Conservation (phyloP, 2,113 vertebrate genomes). For the Corvus hawaiiensis region DNA sequence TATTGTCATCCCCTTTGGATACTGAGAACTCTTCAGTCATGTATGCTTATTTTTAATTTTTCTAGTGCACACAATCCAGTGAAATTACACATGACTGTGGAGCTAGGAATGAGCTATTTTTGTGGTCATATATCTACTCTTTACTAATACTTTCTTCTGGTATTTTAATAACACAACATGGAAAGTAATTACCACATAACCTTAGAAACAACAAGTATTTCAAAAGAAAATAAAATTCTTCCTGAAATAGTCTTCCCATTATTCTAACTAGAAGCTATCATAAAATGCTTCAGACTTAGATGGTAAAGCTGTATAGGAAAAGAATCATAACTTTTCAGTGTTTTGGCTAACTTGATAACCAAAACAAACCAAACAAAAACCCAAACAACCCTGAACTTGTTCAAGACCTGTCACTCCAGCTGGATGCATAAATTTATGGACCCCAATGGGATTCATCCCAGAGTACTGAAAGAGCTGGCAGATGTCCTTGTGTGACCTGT, state of each 20-base stretch:
- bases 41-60: background rate
- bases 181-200: background rate
- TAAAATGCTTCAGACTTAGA: background rate
- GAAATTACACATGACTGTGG: background rate
- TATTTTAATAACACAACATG: background rate
- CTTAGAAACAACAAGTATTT: background rate
- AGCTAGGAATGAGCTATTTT: background rate
- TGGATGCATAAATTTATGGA: background rate
- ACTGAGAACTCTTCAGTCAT: background rate
- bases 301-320: background rate
- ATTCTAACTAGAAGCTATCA: background rate
- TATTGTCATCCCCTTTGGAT: background rate
- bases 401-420: background rate
- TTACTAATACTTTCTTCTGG: background rate
- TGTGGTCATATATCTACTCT: background rate
- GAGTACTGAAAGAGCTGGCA: background rate
- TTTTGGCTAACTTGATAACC: background rate
- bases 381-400: background rate
- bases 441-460: background rate
- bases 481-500: background rate
- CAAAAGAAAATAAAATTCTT: background rate
- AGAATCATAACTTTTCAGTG: background rate
- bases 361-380: background rate
- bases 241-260: background rate
- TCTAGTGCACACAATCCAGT: background rate